A percentile compares a stretch with the other conserved stretches of the same genome.
phyloP scores from a whole-genome alignment of 1,140 invertebrate species.

The Zaprionus nigranus region DNA sequence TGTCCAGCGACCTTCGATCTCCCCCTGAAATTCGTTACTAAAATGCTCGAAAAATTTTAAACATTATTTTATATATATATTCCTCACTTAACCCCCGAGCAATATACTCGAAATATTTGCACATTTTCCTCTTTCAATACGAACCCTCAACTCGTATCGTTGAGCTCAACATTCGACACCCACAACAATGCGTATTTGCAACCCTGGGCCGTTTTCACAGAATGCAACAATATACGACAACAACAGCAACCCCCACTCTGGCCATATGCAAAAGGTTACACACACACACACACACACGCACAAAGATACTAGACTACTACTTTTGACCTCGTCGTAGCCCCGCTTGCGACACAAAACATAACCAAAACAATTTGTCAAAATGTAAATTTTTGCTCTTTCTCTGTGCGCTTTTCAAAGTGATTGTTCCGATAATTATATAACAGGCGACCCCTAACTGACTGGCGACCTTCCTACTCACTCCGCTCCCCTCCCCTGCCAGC shows the following conservation, averaged over 20 bases:
- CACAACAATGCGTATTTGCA: constrained; percentile 37
- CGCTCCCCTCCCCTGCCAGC: not conserved
- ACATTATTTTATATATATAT: not conserved
- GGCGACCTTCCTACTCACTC: constrained; percentile 23
- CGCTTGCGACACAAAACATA: constrained; percentile 55
- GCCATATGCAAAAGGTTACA: constrained; percentile 46
- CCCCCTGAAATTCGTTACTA: not conserved
- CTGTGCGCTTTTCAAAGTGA: constrained; percentile 65
- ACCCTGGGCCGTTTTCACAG: constrained; percentile 25
- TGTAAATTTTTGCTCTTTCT: constrained; percentile 70
- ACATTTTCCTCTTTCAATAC: not conserved
- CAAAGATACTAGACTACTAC: constrained; percentile 24
- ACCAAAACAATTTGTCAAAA: constrained; percentile 78
- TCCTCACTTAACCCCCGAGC: not conserved
- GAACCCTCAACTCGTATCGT: not conserved
- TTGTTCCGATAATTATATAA: constrained; percentile 63
- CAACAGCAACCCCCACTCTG: constrained; percentile 26
- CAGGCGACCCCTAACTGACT: constrained; percentile 29
- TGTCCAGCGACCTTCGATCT: not conserved
- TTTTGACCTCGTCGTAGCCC: constrained; percentile 61
- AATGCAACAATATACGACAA: constrained; percentile 32
- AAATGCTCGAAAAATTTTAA: not conserved
- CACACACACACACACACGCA: constrained; percentile 14
- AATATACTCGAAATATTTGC: constrained; percentile 1
- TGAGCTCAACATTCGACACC: constrained; percentile 16